Evolutionary conservation across 2,113 vertebrate genomes (phyloP).

Genomic region (Speoplatyrhinus poulsoni): DNA sequence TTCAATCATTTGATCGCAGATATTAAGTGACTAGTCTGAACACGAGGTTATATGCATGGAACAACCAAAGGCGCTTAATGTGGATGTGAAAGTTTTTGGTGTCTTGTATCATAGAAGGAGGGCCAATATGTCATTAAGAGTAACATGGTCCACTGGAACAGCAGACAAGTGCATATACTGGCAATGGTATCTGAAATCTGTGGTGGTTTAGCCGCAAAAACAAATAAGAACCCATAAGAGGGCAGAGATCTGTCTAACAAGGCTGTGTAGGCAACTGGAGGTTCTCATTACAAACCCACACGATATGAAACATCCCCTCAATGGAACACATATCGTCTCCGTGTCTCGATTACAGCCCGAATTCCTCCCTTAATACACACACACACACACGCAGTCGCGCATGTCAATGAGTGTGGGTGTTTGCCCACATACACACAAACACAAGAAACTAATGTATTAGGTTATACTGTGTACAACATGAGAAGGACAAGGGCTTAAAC

Average conservation of each 20-base stretch:
- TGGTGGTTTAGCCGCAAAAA: conserved; percentile 42
- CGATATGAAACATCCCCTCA: conserved; percentile 65
- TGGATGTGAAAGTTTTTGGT: conserved; percentile 18
- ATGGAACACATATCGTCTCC: conserved; percentile 56
- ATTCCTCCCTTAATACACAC: conserved; percentile 44
- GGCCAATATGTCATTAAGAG: conserved; percentile 13
- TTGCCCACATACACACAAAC: conserved; percentile 13
- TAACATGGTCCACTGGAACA: conserved; percentile 28
- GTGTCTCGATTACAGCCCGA: conserved; percentile 61
- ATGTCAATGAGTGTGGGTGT: not conserved
- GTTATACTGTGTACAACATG: conserved; percentile 19
- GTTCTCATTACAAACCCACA: conserved; percentile 65
- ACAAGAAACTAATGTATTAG: not conserved
- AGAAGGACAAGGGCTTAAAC: conserved; percentile 28
- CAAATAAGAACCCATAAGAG: conserved; percentile 38
- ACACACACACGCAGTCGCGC: conserved; percentile 13
- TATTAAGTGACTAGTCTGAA: conserved; percentile 54
- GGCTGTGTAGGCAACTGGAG: conserved; percentile 39
- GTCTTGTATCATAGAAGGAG: conserved; percentile 4
- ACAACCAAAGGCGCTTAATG: conserved; percentile 19
- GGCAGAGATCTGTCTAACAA: conserved; percentile 35
- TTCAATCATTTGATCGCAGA: conserved; percentile 44
- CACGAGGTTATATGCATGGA: conserved; percentile 50
- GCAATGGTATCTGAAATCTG: conserved; percentile 41
- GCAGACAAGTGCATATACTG: conserved; percentile 45